Conservation (phyloP, 1,140 invertebrate species). For the Mercenaria mercenaria region DNA sequence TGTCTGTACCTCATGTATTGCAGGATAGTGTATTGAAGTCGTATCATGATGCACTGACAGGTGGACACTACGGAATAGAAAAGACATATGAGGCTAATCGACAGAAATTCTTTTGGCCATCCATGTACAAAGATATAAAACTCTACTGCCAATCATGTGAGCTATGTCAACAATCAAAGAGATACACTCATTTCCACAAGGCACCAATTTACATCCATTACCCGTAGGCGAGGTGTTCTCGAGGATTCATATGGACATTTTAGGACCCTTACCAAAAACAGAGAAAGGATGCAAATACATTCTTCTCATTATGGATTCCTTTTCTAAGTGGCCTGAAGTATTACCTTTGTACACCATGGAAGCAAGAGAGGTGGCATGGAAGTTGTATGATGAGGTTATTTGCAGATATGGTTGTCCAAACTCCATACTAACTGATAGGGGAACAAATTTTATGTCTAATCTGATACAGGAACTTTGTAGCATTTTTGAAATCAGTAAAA, state of each 20-base stretch:
- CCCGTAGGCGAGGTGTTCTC: conserved; percentile 7
- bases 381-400: conserved; percentile 67
- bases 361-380: conserved; percentile 40
- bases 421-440: conserved; percentile 59
- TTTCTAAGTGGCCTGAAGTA: conserved; percentile 64
- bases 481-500: conserved; percentile 25
- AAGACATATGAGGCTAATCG: conserved; percentile 47
- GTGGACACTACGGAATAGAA: conserved; percentile 49
- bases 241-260: conserved; percentile 26
- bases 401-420: conserved; percentile 58
- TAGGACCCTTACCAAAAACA: conserved; percentile 29
- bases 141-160: conserved; percentile 54
- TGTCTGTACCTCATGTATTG: conserved; percentile 12
- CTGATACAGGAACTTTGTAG: conserved; percentile 31
- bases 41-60: conserved; percentile 57
- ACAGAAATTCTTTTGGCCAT: conserved; percentile 35
- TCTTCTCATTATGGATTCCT: conserved; percentile 66
- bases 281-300: conserved; percentile 66
- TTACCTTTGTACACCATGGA: conserved; percentile 42
- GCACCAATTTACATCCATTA: conserved; percentile 19
- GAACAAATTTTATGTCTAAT: conserved; percentile 58
- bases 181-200: conserved; percentile 9
- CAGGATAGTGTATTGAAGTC: conserved; percentile 21
- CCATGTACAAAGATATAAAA: conserved; percentile 38
- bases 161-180: conserved; percentile 33